Evolutionary conservation across 2,888 invertebrate genomes (phyloP), one percentile per base, ranked within the genome.

Genomic region (Hydroisotoma schaefferi): DNA sequence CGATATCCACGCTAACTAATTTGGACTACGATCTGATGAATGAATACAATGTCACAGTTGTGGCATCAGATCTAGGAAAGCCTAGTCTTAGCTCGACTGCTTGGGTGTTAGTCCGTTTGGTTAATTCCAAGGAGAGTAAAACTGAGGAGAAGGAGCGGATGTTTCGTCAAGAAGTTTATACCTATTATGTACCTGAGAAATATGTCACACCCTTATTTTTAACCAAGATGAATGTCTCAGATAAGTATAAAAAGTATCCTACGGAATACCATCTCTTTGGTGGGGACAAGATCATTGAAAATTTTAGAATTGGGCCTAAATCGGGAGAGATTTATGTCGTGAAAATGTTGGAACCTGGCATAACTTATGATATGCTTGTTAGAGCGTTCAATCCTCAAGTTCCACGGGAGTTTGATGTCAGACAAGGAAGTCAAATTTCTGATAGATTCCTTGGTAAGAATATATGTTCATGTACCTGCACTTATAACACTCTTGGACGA

Each of bases 41-140:
- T 29, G 76, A 80, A 2, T 84, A 90, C 73, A 90, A 90, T 74
- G 80, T 92, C 1, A 87, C 89, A 0, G 83, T 92, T 1, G 81
- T 90, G 1, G 91, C 90, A 0, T 88, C 90, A 1, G 92, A 93
- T 78, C 80, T 91, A 55, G 92, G 92, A 0, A 87, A 85, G 38
- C 91, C 92, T 0, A 87, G 89, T 72, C 78, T 88, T 2, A 89
- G 87, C 60, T 86, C 90, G 0, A 87, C 87, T 0, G 90, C 91
- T 1, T 74, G 74, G 58, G 67, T 77, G 12, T 72, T 74, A 57
- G 74, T 78, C 15, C 73, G 74, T 25, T 73, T 78, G 6, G 73
- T 74, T 20, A 65, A 63, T 51, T 55, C 57, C 47, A 62, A 38
- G 48, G 28, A 52, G 47, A 59, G 53, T 26, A 59, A 52, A 20